Evolutionary conservation across 2,113 vertebrate species (phyloP), one percentile per base, ranked within the genome.

Genomic region (Mionectes macconnelli): DNA sequence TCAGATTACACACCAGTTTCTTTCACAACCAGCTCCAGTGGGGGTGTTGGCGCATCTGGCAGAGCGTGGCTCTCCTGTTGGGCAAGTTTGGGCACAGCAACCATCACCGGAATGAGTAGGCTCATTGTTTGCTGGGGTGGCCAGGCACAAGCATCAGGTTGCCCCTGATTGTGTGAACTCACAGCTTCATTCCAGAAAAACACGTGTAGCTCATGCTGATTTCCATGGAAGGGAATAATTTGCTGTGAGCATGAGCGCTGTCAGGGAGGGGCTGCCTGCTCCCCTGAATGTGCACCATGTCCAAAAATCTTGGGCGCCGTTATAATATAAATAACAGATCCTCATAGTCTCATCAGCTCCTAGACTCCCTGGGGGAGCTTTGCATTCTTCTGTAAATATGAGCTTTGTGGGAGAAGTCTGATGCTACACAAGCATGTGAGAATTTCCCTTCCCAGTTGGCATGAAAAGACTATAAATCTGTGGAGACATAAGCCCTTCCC

Each of bases 361-460:
- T 87, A 97, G 88, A 94, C 94, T 95, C 96, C 94, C 96, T 80
- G 83, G 92, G 94, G 90, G 81, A 93, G 35, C 92, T 93, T 53
- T 89, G 78, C 90, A 96, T 97, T 95, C 94, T 95, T 96, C 87
- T 91, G 96, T 92, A 83, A 96, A 96, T 93, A 94, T 80, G 92
- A 95, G 90, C 93, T 94, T 96, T 94, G 89, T 97, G 93, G 92
- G 93, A 97, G 93, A 95, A 97, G 89, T 85, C 94, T 94, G 95
- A 91, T 95, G 93, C 93, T 97, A 69, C 77, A 45, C 1, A 14
- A 95, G 91, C 87, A 67, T 83, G 81, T 93, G 97, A 97, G 94
- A 95, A 93, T 94, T 94, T 95, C 89, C 89, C 89, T 97, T 94
- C 87, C 82, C 92, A 90, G 87, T 92, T 96, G 95, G 91, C 92